A percentile compares a stretch with the other conserved stretches of the same genome.
Conservation (phyloP, 2,113 vertebrate species). For the Speoplatyrhinus poulsoni region DNA sequence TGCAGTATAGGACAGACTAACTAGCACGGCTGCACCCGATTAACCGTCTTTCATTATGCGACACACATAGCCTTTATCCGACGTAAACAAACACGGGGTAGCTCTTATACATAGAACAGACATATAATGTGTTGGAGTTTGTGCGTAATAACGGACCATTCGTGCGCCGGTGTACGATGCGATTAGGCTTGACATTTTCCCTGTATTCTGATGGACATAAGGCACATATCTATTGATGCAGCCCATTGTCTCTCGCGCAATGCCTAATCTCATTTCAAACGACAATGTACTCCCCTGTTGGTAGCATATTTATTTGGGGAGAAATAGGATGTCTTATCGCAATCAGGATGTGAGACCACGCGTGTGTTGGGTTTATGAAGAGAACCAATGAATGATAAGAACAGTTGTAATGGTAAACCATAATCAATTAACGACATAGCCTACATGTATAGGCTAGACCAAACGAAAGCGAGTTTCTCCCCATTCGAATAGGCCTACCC, state of each 20-base stretch:
- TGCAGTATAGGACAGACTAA: constrained; percentile 17
- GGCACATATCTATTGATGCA: constrained; percentile 32
- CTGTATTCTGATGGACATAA: constrained; percentile 40
- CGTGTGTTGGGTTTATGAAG: background rate
- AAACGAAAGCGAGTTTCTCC: constrained; percentile 21
- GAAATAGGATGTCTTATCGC: background rate
- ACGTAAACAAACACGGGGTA: background rate
- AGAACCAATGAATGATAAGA: constrained; percentile 1
- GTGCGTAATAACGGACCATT: constrained; percentile 19
- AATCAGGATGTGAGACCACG: background rate
- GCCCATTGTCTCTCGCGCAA: constrained; percentile 38
- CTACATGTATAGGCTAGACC: background rate
- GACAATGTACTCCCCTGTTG: no score
- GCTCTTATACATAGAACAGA: background rate
- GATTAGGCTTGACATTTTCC: constrained; percentile 6
- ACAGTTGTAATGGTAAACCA: background rate
- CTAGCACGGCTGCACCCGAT: constrained; percentile 1
- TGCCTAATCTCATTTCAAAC: constrained; percentile 17
- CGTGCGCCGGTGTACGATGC: background rate
- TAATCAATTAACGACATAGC: background rate
- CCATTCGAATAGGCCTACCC: background rate
- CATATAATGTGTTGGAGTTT: background rate
- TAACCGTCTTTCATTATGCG: background rate
- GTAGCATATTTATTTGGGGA: no score
- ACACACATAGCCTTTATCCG: background rate